phyloP scores from a whole-genome alignment of 2,797 vertebrate species.

The Sebastiscus tertius region DNA sequence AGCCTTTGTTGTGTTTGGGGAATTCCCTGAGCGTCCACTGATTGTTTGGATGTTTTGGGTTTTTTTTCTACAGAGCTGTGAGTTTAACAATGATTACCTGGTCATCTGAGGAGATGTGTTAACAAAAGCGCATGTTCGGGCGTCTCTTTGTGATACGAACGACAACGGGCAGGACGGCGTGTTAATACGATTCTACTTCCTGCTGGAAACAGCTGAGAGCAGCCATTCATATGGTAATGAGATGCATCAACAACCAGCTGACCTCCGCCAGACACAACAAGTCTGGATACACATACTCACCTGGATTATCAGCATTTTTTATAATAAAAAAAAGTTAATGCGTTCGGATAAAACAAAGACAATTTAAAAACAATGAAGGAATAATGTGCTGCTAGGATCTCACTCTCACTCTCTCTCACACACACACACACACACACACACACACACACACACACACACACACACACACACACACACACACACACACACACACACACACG shows the following conservation, averaged over 20 bases:
- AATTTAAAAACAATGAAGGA: background rate
- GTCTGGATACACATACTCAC: slow-evolving; percentile 1
- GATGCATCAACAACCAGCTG: background rate
- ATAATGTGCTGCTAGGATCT: background rate
- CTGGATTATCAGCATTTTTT: background rate
- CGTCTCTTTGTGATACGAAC: background rate
- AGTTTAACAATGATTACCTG: slow-evolving; percentile 39
- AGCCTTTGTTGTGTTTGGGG: slow-evolving; percentile 10
- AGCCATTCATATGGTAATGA: slow-evolving; percentile 51
- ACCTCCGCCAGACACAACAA: slow-evolving; percentile 27
- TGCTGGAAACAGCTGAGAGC: slow-evolving; percentile 25
- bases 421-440: background rate
- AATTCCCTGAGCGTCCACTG: slow-evolving; percentile 1
- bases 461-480: background rate
- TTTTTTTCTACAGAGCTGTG: background rate
- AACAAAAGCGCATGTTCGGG: slow-evolving; percentile 18
- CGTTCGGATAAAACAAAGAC: background rate
- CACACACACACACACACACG: slow-evolving; percentile 16
- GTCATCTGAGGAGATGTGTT: slow-evolving; percentile 21
- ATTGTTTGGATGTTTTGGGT: slow-evolving; percentile 11
- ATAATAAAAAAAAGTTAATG: background rate
- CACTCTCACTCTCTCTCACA: background rate
- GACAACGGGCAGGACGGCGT: background rate
- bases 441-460: slow-evolving; percentile 12
- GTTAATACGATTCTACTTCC: slow-evolving; percentile 12